phyloP scores from a whole-genome alignment of 2,113 vertebrate genomes.

The Callipepla squamata region DNA sequence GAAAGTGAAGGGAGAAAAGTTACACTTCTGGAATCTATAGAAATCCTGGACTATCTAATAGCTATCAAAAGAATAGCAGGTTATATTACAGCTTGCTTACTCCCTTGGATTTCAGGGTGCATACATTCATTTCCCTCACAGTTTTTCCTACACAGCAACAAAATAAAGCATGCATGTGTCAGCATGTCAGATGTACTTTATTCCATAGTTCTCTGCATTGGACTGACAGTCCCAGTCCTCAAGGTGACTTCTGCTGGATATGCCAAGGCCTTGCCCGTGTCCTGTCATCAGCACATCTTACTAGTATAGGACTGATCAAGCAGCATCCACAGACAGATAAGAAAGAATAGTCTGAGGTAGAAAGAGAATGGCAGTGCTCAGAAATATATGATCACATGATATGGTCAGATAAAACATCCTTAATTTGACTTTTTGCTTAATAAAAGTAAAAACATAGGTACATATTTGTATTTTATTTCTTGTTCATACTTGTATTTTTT shows the following conservation, averaged over 20 bases:
- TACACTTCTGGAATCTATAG: neutral
- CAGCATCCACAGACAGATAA: neutral
- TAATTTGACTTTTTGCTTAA: neutral
- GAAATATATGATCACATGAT: neutral
- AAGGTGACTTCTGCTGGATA: neutral
- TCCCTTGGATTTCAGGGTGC: neutral
- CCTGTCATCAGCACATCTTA: neutral
- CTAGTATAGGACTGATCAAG: neutral
- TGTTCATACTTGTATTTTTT: neutral
- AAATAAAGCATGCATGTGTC: neutral
- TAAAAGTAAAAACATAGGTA: neutral
- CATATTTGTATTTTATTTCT: neutral
- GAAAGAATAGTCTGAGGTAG: neutral
- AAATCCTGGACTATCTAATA: neutral
- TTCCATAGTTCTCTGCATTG: neutral
- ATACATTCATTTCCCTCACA: slow-evolving; percentile 17
- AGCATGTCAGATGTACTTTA: neutral
- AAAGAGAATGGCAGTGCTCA: neutral
- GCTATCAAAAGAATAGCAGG: neutral
- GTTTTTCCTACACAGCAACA: neutral
- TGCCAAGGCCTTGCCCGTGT: neutral
- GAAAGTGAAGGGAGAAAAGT: neutral
- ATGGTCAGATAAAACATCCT: neutral
- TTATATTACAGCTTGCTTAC: neutral
- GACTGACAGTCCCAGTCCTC: neutral